Evolutionary conservation across 2,797 vertebrate genomes (phyloP).

Genomic region (Squalus acanthias): DNA sequence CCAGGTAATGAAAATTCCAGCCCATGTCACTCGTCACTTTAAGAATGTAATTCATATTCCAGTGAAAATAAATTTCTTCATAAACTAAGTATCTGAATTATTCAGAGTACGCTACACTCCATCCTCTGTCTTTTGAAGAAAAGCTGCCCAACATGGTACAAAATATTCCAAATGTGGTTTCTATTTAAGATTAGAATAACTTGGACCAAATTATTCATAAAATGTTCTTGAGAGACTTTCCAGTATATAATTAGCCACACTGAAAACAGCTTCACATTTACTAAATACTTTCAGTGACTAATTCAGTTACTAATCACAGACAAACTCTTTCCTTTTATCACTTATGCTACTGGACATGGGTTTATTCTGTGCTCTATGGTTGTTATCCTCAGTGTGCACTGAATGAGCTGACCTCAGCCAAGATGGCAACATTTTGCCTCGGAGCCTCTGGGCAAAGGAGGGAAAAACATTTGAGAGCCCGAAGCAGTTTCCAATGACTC

Average conservation of each 20-base stretch:
- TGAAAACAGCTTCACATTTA: background rate
- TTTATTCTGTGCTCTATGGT: background rate
- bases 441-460: background rate
- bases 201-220: background rate
- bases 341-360: background rate
- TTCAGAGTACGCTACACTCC: background rate
- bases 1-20: too few species aligned
- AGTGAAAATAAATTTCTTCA: background rate
- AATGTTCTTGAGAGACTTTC: background rate
- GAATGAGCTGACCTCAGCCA: background rate
- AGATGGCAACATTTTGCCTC: background rate
- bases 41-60: background rate
- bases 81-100: background rate
- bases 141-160: background rate
- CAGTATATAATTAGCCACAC: background rate
- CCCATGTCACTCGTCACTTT: background rate
- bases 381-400: background rate
- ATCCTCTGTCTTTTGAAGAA: constrained; percentile 10
- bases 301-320: background rate
- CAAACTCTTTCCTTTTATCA: background rate
- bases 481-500: background rate
- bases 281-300: background rate
- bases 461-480: background rate
- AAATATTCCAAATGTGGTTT: background rate
- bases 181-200: background rate